phyloP scores from a whole-genome alignment of 2,888 invertebrate species.

The Acronicta aceris region DNA sequence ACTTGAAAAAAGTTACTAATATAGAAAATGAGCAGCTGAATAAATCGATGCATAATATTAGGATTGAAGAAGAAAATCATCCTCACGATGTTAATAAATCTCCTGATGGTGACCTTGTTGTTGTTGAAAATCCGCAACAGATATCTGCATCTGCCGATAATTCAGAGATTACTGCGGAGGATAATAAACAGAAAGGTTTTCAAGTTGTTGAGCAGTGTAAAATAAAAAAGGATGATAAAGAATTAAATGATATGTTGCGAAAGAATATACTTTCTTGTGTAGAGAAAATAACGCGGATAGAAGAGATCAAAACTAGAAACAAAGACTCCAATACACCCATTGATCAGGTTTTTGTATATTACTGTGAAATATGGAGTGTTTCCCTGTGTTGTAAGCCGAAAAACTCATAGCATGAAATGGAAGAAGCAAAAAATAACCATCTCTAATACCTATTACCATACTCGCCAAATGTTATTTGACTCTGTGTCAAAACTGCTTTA shows the following conservation, averaged over 20 bases:
- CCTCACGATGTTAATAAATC: conserved; percentile 52
- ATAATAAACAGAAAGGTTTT: conserved; percentile 45
- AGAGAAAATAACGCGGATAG: conserved; percentile 83
- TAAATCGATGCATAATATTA: conserved; percentile 73
- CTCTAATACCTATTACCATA: conserved; percentile 55
- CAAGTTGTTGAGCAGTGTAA: conserved; percentile 64
- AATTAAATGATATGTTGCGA: conserved; percentile 77
- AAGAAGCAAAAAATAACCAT: conserved; percentile 61
- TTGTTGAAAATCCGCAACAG: conserved; percentile 37
- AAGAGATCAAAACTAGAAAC: conserved; percentile 80
- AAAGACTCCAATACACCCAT: conserved; percentile 69
- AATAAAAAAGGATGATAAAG: conserved; percentile 69
- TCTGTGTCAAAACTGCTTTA: conserved; percentile 52
- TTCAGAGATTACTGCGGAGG: conserved; percentile 38
- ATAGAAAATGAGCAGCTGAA: conserved; percentile 85
- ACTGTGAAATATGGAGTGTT: conserved; percentile 77
- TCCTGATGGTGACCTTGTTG: conserved; percentile 42
- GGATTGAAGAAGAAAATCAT: conserved; percentile 63
- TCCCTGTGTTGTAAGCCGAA: conserved; percentile 68
- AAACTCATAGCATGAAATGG: conserved; percentile 73
- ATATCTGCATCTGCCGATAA: conserved; percentile 25
- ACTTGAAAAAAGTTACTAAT: conserved; percentile 83
- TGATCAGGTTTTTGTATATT: conserved; percentile 81
- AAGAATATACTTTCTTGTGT: conserved; percentile 84
- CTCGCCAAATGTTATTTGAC: conserved; percentile 36